Conservation (phyloP, 1,140 invertebrate genomes). For the Trichonephila clavipes region DNA sequence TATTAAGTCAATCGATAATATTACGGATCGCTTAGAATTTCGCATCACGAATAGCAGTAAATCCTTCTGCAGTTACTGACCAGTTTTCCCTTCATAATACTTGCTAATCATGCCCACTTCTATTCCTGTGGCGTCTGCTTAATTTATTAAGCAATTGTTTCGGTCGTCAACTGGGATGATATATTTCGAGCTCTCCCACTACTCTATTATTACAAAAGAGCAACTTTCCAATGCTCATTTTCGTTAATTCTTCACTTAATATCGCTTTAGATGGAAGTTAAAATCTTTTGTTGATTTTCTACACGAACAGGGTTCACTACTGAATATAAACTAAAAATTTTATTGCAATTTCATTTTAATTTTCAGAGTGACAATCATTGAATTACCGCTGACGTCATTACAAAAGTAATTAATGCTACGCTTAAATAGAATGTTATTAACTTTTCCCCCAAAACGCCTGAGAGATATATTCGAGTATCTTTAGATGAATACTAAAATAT, state of each 20-base stretch:
- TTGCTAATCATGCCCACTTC: slow-evolving; percentile 72
- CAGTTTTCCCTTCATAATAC: slow-evolving; percentile 70
- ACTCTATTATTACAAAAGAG: slow-evolving; percentile 62
- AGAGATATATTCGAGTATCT: neutral
- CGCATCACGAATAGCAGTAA: slow-evolving; percentile 66
- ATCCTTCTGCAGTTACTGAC: slow-evolving; percentile 65
- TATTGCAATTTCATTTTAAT: neutral
- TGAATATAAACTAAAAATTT: slow-evolving; percentile 11
- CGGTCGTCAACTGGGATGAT: slow-evolving; percentile 62
- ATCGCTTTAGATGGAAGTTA: slow-evolving; percentile 17
- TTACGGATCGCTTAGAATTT: slow-evolving; percentile 69
- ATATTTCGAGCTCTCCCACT: slow-evolving; percentile 59
- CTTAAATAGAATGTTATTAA: neutral
- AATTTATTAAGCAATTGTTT: slow-evolving; percentile 75
- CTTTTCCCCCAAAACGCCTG: neutral
- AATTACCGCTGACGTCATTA: neutral
- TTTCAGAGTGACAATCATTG: neutral
- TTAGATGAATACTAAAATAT: no score
- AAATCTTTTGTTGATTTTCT: slow-evolving; percentile 41
- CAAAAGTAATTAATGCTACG: neutral
- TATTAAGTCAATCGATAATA: slow-evolving; percentile 66
- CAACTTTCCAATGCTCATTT: slow-evolving; percentile 55
- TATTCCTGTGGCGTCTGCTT: slow-evolving; percentile 57
- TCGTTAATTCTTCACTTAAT: slow-evolving; percentile 70
- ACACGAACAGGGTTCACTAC: neutral